Base-by-base conservation (phyloP, 2,888 invertebrate species). In the Xestia ashworthii region DNA sequence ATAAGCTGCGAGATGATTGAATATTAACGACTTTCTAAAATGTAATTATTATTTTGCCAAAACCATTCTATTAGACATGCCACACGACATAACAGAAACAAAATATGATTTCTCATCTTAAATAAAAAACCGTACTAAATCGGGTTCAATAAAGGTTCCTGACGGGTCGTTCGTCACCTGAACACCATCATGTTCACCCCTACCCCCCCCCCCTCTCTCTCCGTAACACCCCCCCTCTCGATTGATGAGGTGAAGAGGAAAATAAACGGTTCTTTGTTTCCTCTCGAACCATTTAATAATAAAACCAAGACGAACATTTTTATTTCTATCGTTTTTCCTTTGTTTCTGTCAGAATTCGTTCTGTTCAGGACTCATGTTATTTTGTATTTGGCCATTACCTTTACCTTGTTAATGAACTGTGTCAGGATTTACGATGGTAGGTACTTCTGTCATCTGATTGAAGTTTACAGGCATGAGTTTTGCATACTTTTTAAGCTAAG, bases 161-260 rank as follows among this genome's bases (percentile, higher is more conserved):
- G 83, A 71, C 64, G 78, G 83, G 44, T 74, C 73, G 83, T 83
- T 71, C 83, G 71, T 85, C 83, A 86, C 83, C 78, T 85, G 85
- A 85, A 78, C 83, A 71, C 70, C 83, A 85, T 83, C 83, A 83
- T 85, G 69, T 74, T 55, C 65, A 5, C 22, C 66, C 65, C 62
- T 38, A 8, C 3, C 25, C 19, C 12, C 5, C 55, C 16, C 2
- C 0, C 41, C 6, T 19, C n/a, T 22, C 38, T 38, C 25, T 1
- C 60, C 62, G 32, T 9, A 32, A 1, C 32, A 32, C 60, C 4
- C 60, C 58, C 53, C 25, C 66, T 38, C 48, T 48, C 72, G 60
- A 82, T 71, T 82, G 83, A 83, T 85, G 78, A 82, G 64, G 78
- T 53, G 86, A 71, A 85, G 83, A 62, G 71, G 73, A 78, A 83